A percentile compares a stretch with the other conserved stretches of the same genome.
Evolutionary conservation across 2,113 vertebrate species (phyloP).

Genomic region (Trematocara nigrifrons): DNA sequence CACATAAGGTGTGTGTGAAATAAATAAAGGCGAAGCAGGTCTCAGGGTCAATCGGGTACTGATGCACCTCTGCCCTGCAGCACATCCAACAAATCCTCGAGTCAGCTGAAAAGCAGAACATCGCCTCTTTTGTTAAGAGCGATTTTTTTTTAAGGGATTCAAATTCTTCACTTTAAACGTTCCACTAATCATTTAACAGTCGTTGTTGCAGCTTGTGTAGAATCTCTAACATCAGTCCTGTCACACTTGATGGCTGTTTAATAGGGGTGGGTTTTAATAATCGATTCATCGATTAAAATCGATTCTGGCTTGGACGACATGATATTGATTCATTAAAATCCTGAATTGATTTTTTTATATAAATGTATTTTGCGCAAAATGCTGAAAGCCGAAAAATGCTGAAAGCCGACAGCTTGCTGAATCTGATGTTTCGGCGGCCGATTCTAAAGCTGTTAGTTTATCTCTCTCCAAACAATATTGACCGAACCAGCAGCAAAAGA

Average conservation of each 20-base stretch:
- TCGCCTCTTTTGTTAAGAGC: neutral
- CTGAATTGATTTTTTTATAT: too few relatives aligned
- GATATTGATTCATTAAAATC: too few relatives aligned
- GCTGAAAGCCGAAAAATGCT: too few relatives aligned
- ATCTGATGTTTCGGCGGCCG: too few relatives aligned
- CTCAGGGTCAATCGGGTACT: fast-evolving
- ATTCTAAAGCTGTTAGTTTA: too few relatives aligned
- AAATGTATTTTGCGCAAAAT: too few relatives aligned
- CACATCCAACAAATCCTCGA: neutral
- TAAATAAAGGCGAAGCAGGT: neutral
- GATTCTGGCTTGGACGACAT: too few relatives aligned
- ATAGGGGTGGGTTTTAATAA: too few relatives aligned
- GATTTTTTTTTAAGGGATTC: neutral
- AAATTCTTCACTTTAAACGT: neutral
- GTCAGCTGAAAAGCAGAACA: neutral
- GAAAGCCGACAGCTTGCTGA: too few relatives aligned
- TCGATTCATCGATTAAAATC: too few relatives aligned
- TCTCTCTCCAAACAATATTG: too few relatives aligned
- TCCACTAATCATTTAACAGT: neutral
- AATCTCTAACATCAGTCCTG: neutral
- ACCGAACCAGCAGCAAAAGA: too few relatives aligned
- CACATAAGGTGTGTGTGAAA: neutral
- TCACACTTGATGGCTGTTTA: neutral
- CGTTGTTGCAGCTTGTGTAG: fast-evolving
- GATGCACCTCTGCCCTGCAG: neutral